Evolutionary conservation across 1,140 invertebrate genomes (phyloP), one percentile per base, ranked within the genome.

Genomic region (Planococcus citri): DNA sequence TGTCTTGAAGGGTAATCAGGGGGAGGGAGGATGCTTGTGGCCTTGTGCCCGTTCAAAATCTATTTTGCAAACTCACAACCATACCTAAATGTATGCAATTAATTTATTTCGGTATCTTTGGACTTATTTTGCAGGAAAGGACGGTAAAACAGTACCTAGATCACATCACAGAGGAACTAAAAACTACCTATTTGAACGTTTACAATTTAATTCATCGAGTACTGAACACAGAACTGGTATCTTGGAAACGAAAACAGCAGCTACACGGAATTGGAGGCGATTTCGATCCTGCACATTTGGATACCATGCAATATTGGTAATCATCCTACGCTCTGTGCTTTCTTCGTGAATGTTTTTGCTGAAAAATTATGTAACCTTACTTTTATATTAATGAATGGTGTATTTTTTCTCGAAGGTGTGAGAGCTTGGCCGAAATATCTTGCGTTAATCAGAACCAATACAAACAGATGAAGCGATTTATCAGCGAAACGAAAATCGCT

Each of bases 201-300:
- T 3, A 25, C 3, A 21, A 2, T 24, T 25, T 64, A 20, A 9
- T 64, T 64, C 3, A 64, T 3, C 60, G 60, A 22, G 58, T 71
- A 17, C 60, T 97, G 0, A 91, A 96, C 74, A 90, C 92, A 58
- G 91, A 97, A 78, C 81, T 97, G 3, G 95, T 95, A 69, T 84
- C 84, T 57, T 98, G 95, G 95, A 95, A 95, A 76, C 82, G 93
- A 27, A 89, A 94, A 73, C 95, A 98, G 75, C 94, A 96, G 74
- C 78, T 96, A 29, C 87, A 89, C 22, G 94, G 94, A 2, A 97
- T 97, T 80, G 95, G 95, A 0, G 87, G 89, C 0, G 83, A 84
- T 0, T 91, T 95, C 77, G 60, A 64, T 25, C 88, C 88, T 72
- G 88, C 77, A 68, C 81, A 88, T 77, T 80, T 97, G 38, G 93